Evolutionary conservation across 2,888 invertebrate genomes (phyloP).

Genomic region (Spisula solida): DNA sequence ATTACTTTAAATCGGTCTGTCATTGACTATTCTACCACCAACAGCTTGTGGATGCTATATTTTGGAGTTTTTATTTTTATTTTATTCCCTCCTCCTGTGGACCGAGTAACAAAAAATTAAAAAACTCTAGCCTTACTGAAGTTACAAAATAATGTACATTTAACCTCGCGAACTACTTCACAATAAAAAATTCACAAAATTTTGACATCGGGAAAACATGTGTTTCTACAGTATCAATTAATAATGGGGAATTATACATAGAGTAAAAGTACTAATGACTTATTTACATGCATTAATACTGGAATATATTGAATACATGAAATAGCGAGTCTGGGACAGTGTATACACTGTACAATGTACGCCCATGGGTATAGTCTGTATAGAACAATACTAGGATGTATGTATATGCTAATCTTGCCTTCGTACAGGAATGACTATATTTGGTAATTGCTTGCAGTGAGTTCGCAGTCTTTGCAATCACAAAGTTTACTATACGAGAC

Average conservation of each 20-base stretch:
- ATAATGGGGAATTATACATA: not conserved
- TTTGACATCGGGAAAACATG: too few species aligned
- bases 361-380: not conserved
- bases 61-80: too few species aligned
- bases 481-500: not conserved
- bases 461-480: not conserved
- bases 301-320: slow-evolving; percentile 3
- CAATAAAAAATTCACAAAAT: too few species aligned
- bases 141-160: too few species aligned
- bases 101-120: too few species aligned
- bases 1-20: too few species aligned
- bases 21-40: too few species aligned
- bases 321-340: not conserved
- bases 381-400: not conserved
- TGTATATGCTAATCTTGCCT: not conserved
- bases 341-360: not conserved
- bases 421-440: not conserved
- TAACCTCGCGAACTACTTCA: too few species aligned
- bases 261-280: not conserved
- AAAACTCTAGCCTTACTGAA: too few species aligned
- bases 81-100: too few species aligned
- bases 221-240: not conserved
- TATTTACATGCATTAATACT: slow-evolving; percentile 18
- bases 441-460: not conserved
- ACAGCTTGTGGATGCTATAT: too few species aligned